A percentile compares a stretch with the other conserved stretches of the same genome.
Conservation (phyloP, 2,888 invertebrate genomes). For the Dryomyza anilis region DNA sequence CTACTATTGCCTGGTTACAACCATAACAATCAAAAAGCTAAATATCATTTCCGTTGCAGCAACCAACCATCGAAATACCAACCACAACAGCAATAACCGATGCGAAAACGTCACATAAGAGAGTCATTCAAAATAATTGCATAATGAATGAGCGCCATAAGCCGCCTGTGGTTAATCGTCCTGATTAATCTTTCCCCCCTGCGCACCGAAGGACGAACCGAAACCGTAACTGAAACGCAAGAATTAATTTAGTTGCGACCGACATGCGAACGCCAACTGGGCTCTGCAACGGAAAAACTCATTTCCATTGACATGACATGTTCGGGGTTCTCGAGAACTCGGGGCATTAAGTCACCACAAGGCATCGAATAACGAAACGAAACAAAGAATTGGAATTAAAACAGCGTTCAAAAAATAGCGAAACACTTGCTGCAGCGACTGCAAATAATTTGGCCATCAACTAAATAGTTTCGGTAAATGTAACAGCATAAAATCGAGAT, state of each 20-base stretch:
- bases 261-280: constrained; percentile 48
- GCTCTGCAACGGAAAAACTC: constrained; percentile 11
- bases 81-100: neutral
- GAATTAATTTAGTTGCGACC: constrained; percentile 51
- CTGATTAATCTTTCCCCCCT: constrained; percentile 45
- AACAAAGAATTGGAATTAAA: neutral
- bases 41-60: constrained; percentile 14
- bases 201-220: neutral
- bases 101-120: constrained; percentile 44
- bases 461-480: neutral
- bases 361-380: neutral
- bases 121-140: constrained; percentile 57
- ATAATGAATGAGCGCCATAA: constrained; percentile 45
- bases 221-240: constrained; percentile 28
- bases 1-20: neutral
- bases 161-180: constrained; percentile 39
- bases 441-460: neutral
- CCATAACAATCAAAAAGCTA: neutral
- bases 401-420: neutral
- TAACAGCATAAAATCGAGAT: neutral
- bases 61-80: neutral
- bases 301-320: constrained; percentile 15
- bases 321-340: neutral
- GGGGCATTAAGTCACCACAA: neutral
- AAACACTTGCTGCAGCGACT: neutral